phyloP scores from a whole-genome alignment of 2,797 vertebrate genomes.

The Gymnodraco acuticeps region DNA sequence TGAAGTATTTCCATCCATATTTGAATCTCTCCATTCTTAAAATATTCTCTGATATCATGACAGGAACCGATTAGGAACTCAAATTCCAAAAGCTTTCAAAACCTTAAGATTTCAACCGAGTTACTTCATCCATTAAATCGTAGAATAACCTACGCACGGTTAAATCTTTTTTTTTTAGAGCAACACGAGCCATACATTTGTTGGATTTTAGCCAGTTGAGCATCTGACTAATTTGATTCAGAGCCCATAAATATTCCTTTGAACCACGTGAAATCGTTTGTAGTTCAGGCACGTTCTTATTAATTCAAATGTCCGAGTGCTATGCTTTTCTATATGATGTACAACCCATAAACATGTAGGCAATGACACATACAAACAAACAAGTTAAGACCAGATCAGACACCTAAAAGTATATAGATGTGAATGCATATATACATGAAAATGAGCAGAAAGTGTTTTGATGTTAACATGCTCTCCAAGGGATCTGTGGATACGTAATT shows the following conservation, averaged over 20 bases:
- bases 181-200: conserved; percentile 6
- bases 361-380: conserved; percentile 16
- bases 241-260: conserved; percentile 44
- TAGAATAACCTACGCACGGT: background rate
- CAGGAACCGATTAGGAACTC: conserved; percentile 42
- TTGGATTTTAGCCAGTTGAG: conserved; percentile 40
- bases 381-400: conserved; percentile 4
- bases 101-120: conserved; percentile 37
- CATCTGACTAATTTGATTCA: conserved; percentile 42
- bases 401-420: conserved; percentile 7
- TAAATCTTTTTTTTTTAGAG: conserved; percentile 5
- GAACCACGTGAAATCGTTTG: conserved; percentile 40
- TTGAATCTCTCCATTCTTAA: conserved; percentile 58
- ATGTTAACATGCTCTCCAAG: conserved; percentile 65
- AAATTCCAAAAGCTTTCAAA: conserved; percentile 28
- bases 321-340: conserved; percentile 29
- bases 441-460: conserved; percentile 49
- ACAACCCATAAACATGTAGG: conserved; percentile 11
- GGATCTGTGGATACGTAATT: conserved; percentile 56
- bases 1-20: conserved; percentile 69
- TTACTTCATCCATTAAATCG: conserved; percentile 47
- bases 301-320: conserved; percentile 47
- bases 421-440: conserved; percentile 5
- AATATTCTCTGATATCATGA: conserved; percentile 61
- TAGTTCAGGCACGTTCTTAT: conserved; percentile 34